phyloP scores from a whole-genome alignment of 2,888 invertebrate species.

The Cataglyphis cursor region DNA sequence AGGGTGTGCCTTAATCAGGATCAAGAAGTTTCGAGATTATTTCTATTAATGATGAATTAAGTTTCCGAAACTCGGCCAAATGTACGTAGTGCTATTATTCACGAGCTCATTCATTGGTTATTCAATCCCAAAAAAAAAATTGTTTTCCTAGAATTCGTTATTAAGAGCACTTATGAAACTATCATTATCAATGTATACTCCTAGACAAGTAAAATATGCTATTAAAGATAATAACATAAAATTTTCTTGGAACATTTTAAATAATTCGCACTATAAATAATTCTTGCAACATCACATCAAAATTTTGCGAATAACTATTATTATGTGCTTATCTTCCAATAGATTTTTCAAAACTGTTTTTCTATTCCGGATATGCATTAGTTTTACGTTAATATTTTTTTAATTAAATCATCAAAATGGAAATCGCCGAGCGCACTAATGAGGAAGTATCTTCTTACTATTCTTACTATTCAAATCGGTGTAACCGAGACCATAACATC shows the following conservation, averaged over 20 bases:
- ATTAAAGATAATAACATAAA: neutral
- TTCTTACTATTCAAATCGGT: slow-evolving; percentile 41
- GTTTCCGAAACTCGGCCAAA: slow-evolving; percentile 71
- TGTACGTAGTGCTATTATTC: slow-evolving; percentile 59
- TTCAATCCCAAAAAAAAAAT: neutral
- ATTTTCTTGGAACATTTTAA: neutral
- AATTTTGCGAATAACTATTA: slow-evolving; percentile 7
- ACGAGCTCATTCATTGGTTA: neutral
- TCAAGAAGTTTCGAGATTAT: slow-evolving; percentile 56
- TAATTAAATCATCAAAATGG: slow-evolving; percentile 13
- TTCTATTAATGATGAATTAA: slow-evolving; percentile 67
- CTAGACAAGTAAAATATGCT: neutral
- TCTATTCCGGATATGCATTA: neutral
- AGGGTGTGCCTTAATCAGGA: neutral
- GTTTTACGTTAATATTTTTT: slow-evolving; percentile 6
- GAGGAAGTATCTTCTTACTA: slow-evolving; percentile 37
- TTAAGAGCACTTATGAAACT: neutral
- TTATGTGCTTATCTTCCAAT: neutral
- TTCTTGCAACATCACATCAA: neutral
- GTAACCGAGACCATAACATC: slow-evolving; percentile 6
- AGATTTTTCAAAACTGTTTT: slow-evolving; percentile 17
- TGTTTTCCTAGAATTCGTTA: neutral
- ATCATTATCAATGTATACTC: neutral
- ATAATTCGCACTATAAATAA: slow-evolving; percentile 10
- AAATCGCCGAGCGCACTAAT: slow-evolving; percentile 17